phyloP scores from a whole-genome alignment of 2,888 invertebrate genomes.

The Caenorhabditis wallacei region DNA sequence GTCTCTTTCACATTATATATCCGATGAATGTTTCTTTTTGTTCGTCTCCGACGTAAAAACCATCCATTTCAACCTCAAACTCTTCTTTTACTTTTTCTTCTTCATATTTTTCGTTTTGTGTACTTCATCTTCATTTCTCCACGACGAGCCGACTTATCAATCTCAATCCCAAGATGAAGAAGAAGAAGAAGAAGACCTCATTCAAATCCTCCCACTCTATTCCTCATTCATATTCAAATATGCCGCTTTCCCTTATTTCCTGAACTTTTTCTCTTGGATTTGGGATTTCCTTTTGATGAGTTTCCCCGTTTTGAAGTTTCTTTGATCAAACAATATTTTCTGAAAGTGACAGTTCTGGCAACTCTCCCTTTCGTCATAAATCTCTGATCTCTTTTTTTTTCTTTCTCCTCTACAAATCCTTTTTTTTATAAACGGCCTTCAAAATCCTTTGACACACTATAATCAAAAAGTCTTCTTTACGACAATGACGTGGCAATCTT shows the following conservation, averaged over 20 bases:
- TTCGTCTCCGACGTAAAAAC: constrained; percentile 26
- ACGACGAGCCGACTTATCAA: constrained; percentile 20
- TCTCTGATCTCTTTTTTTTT: not conserved
- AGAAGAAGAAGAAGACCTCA: constrained; percentile 7
- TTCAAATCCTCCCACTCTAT: not conserved
- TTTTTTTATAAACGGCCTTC: constrained; percentile 32
- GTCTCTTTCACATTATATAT: constrained; percentile 43
- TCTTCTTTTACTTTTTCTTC: constrained; percentile 10
- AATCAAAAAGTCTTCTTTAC: constrained; percentile 12
- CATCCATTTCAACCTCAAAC: constrained; percentile 44
- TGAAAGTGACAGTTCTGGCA: constrained; percentile 9
- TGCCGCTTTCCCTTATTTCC: constrained; percentile 4
- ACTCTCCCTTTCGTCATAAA: not conserved
- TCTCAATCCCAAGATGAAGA: constrained; percentile 22
- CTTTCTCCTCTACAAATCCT: not conserved
- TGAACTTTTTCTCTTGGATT: not conserved
- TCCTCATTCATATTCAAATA: constrained; percentile 27
- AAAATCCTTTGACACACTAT: constrained; percentile 26
- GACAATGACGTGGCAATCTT: constrained; percentile 37
- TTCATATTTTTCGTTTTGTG: constrained; percentile 1
- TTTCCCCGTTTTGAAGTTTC: not conserved
- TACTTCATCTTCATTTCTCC: not conserved
- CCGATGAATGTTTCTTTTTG: constrained; percentile 58
- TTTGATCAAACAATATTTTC: not conserved
- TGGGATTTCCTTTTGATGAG: not conserved